Percentiles rank a stretch among this genome's conserved stretches.
Conservation (phyloP, 2,888 invertebrate genomes). For the Latheticus oryzae region DNA sequence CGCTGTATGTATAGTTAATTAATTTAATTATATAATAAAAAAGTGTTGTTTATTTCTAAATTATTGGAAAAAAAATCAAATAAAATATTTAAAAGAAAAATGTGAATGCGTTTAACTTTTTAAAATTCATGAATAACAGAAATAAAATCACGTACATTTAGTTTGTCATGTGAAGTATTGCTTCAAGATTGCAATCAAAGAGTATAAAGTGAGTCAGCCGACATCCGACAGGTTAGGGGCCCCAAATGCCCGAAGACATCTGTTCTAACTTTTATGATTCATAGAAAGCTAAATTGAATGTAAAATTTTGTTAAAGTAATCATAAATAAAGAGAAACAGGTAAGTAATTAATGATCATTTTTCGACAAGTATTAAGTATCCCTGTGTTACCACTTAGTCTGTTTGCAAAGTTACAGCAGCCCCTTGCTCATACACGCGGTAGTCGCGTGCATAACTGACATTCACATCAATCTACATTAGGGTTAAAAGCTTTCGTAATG, state of each 20-base stretch:
- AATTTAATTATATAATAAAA: neutral
- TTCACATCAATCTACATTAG: slow-evolving; percentile 65
- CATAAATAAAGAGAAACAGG: slow-evolving; percentile 22
- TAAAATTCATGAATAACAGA: slow-evolving; percentile 39
- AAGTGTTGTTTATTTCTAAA: neutral
- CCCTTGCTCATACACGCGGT: slow-evolving; percentile 46
- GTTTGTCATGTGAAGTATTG: slow-evolving; percentile 45
- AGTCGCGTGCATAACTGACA: slow-evolving; percentile 59
- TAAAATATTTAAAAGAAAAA: no score
- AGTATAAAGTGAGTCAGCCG: slow-evolving; percentile 45
- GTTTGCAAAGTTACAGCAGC: slow-evolving; percentile 30
- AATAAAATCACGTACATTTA: slow-evolving; percentile 50
- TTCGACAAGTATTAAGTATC: slow-evolving; percentile 11
- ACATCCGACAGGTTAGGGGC: slow-evolving; percentile 39
- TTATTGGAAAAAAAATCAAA: no score
- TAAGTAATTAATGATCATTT: slow-evolving; percentile 31
- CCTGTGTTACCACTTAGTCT: slow-evolving; percentile 36
- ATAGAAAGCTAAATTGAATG: slow-evolving; percentile 8
- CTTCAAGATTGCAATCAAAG: slow-evolving; percentile 49
- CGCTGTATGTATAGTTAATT: slow-evolving; percentile 72
- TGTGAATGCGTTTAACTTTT: neutral
- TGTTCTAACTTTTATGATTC: slow-evolving; percentile 34
- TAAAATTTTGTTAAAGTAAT: slow-evolving; percentile 38
- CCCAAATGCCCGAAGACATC: slow-evolving; percentile 37
- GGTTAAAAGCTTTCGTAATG: slow-evolving; percentile 66